A percentile compares a stretch with the other conserved stretches of the same genome.
These are phyloP conservation scores for Protonibea diacanthus DNA, from an alignment of 2,797 vertebrate species.

Conservation along the genomic window DNA sequence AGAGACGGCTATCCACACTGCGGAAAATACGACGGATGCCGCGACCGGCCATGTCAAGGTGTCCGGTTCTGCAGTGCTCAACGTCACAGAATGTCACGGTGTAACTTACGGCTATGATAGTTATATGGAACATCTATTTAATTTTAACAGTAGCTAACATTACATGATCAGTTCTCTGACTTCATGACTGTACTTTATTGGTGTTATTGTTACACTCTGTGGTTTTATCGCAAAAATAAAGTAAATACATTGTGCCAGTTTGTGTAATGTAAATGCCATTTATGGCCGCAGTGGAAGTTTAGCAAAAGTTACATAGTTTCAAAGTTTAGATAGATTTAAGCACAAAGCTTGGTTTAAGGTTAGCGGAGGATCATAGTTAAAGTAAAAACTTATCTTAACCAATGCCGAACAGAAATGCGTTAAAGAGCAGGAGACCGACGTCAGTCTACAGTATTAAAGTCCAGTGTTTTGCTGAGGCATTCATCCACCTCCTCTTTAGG, in stretches of 20 bases:
- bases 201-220: too few relatives aligned
- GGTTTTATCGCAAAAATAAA: neutral
- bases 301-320: neutral
- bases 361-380: neutral
- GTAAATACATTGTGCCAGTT: neutral
- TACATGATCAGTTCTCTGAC: neutral
- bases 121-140: neutral
- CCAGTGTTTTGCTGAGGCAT: slow-evolving; percentile 11
- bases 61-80: too few relatives aligned
- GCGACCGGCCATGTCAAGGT: too few relatives aligned
- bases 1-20: too few relatives aligned
- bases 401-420: neutral
- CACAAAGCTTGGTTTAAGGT: too few relatives aligned
- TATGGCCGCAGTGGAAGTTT: neutral
- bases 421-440: neutral
- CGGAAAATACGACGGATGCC: too few relatives aligned
- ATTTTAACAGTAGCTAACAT: too few relatives aligned
- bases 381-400: neutral
- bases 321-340: neutral
- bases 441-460: neutral
- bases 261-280: neutral
- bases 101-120: neutral
- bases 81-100: too few relatives aligned
- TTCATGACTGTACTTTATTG: neutral
- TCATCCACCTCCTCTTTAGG: neutral